Evolutionary conservation across 2,113 vertebrate genomes (phyloP).

Genomic region (Rallus limicola): DNA sequence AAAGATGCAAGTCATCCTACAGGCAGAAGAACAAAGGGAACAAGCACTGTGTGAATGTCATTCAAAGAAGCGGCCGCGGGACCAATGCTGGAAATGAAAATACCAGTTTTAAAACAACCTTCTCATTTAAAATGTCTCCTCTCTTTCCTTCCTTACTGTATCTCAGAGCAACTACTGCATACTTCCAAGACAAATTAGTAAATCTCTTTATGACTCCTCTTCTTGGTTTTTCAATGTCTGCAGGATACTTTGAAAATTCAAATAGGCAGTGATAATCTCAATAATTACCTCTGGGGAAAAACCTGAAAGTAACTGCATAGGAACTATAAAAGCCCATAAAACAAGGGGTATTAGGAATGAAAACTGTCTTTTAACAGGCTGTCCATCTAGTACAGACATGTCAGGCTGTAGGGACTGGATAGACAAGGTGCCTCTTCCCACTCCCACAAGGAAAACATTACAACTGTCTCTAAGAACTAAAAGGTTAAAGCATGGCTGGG

Average conservation of each 20-base stretch:
- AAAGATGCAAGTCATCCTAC: background rate
- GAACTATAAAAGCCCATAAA: background rate
- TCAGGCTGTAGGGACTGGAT: background rate
- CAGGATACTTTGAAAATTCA: background rate
- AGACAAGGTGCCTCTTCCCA: background rate
- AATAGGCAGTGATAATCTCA: background rate
- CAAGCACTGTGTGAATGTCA: background rate
- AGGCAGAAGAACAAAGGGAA: background rate
- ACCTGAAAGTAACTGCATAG: background rate
- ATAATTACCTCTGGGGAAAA: background rate
- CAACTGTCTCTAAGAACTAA: background rate
- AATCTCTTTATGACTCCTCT: background rate
- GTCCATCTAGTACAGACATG: background rate
- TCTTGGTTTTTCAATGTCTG: background rate
- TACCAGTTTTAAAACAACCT: background rate
- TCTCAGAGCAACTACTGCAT: background rate
- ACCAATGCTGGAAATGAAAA: background rate
- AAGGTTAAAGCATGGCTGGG: background rate
- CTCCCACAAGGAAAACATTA: background rate
- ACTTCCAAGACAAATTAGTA: background rate
- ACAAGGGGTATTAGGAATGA: background rate
- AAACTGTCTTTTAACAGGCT: background rate
- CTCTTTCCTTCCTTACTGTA: accelerated
- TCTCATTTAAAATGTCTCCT: background rate
- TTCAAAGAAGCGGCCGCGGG: background rate